Conservation (phyloP, 2,888 invertebrate genomes). For the Boloria euphrosyne region DNA sequence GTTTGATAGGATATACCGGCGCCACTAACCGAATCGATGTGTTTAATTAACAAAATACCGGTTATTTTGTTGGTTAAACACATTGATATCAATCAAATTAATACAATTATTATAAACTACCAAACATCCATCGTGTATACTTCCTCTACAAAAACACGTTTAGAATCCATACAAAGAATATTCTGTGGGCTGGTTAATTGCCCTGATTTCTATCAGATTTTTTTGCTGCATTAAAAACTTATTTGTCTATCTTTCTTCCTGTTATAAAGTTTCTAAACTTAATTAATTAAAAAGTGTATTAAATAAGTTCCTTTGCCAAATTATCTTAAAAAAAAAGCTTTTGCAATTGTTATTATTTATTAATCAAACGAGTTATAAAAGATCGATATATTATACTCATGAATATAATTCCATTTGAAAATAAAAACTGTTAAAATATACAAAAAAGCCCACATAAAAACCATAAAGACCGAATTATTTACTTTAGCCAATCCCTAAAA, state of each 20-base stretch:
- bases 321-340: too few relatives aligned
- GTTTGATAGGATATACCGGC: conserved; percentile 11
- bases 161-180: conserved; percentile 5
- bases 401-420: too few relatives aligned
- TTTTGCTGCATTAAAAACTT: conserved; percentile 11
- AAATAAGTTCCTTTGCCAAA: too few relatives aligned
- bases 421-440: too few relatives aligned
- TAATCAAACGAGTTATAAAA: too few relatives aligned
- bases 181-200: conserved; percentile 23
- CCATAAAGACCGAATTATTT: conserved; percentile 12
- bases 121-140: conserved; percentile 17
- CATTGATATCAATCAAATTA: conserved; percentile 34
- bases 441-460: background rate
- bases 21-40: conserved; percentile 27
- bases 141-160: conserved; percentile 26
- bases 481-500: conserved; percentile 48
- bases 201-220: conserved; percentile 8
- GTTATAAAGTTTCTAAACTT: background rate
- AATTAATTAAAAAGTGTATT: background rate
- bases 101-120: conserved; percentile 24
- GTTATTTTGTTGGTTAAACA: conserved; percentile 41
- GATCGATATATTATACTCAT: too few relatives aligned
- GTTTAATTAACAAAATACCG: conserved; percentile 30
- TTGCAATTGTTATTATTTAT: too few relatives aligned
- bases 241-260: conserved; percentile 14